phyloP scores from a whole-genome alignment of 1,140 invertebrate genomes.

The Drosophila littoralis region DNA sequence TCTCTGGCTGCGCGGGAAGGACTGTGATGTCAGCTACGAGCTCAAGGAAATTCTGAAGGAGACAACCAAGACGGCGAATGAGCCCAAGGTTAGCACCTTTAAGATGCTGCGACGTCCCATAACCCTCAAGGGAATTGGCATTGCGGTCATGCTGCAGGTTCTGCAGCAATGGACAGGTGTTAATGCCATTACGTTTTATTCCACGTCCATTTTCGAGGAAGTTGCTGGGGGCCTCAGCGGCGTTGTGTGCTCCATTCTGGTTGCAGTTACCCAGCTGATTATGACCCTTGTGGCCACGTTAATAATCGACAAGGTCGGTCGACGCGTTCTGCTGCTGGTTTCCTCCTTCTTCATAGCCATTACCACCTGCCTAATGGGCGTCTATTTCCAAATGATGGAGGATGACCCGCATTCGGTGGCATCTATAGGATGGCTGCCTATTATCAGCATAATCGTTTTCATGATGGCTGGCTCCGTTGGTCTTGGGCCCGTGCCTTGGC shows the following conservation, averaged over 20 bases:
- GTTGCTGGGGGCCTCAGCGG: conserved; percentile 82
- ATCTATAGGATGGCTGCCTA: conserved; percentile 88
- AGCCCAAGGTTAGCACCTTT: conserved; percentile 38
- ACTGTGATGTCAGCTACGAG: conserved; percentile 85
- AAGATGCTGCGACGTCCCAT: conserved; percentile 51
- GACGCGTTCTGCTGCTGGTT: conserved; percentile 88
- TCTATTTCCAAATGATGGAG: conserved; percentile 87
- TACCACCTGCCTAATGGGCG: conserved; percentile 87
- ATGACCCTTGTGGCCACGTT: conserved; percentile 88
- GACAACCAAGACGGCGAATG: conserved; percentile 31
- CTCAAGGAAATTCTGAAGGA: conserved; percentile 61
- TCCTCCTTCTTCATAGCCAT: conserved; percentile 88
- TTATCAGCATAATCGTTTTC: conserved; percentile 90
- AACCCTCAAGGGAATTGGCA: conserved; percentile 58
- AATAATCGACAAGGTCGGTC: conserved; percentile 88
- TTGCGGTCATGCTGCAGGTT: conserved; percentile 60
- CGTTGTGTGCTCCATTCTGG: conserved; percentile 85
- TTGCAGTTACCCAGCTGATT: conserved; percentile 90
- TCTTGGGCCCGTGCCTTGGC: conserved; percentile 93
- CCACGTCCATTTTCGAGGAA: conserved; percentile 68
- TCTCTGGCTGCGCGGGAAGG: conserved; percentile 88
- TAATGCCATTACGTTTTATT: conserved; percentile 76
- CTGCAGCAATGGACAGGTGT: conserved; percentile 77
- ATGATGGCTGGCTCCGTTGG: conserved; percentile 91
- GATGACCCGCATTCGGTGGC: conserved; percentile 39